phyloP scores from a whole-genome alignment of 2,888 invertebrate species.

The Cephus runcator region DNA sequence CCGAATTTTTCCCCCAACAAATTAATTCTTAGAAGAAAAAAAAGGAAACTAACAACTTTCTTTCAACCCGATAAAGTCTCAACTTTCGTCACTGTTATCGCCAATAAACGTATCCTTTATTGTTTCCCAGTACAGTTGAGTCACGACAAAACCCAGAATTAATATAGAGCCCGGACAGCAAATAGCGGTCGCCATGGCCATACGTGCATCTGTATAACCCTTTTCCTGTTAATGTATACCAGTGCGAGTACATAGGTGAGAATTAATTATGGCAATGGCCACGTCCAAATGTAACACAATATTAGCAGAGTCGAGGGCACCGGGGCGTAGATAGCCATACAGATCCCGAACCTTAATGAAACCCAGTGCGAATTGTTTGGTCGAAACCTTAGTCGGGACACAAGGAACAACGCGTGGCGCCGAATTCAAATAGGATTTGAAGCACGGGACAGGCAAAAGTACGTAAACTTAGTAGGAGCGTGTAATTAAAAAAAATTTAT shows the following conservation, averaged over 20 bases:
- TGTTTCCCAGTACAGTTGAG: background rate
- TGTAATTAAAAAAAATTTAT: background rate
- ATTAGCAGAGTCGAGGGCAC: background rate
- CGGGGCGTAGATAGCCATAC: background rate
- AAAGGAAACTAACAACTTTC: background rate
- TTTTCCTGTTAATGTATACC: background rate
- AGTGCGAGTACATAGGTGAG: background rate
- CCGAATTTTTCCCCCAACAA: too few relatives aligned
- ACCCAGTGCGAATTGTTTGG: background rate
- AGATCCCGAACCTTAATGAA: background rate
- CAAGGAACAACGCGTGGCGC: background rate
- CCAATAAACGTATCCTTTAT: background rate
- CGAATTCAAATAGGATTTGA: background rate
- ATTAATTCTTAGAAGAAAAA: background rate
- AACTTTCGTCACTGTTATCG: background rate
- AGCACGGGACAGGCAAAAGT: too few relatives aligned
- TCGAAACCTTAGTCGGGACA: background rate
- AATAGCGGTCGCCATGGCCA: background rate
- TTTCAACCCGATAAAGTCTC: background rate
- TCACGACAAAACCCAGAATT: background rate
- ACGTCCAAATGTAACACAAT: background rate
- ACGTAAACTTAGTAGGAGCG: background rate
- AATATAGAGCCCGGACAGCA: background rate
- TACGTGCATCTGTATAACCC: background rate
- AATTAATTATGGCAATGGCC: background rate